Conservation (phyloP, 2,113 vertebrate species). For the Perccottus glenii region DNA sequence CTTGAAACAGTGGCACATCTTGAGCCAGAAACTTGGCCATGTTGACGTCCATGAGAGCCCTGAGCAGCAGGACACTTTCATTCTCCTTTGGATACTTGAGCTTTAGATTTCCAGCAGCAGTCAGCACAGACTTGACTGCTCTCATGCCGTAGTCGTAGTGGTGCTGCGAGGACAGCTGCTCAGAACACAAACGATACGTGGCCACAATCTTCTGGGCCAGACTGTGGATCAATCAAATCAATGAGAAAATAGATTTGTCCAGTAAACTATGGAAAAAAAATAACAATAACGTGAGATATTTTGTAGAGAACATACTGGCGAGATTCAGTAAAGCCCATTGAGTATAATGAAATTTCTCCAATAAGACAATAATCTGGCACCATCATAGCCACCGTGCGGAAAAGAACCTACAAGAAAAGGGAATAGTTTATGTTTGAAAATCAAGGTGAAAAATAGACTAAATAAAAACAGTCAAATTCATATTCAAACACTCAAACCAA, state of each 20-base stretch:
- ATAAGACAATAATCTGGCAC: slow-evolving; percentile 94
- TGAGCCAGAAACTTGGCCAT: slow-evolving; percentile 90
- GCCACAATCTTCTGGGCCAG: slow-evolving; percentile 90
- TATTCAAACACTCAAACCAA: too few relatives aligned
- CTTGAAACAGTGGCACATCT: slow-evolving; percentile 92
- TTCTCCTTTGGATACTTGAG: slow-evolving; percentile 88
- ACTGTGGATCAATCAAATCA: slow-evolving; percentile 61
- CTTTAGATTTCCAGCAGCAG: slow-evolving; percentile 90
- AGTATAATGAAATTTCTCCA: slow-evolving; percentile 92
- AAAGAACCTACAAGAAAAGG: slow-evolving; percentile 80
- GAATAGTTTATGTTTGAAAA: too few relatives aligned
- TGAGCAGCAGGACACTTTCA: slow-evolving; percentile 88
- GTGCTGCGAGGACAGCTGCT: slow-evolving; percentile 89
- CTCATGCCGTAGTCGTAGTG: slow-evolving; percentile 94
- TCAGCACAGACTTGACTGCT: slow-evolving; percentile 91
- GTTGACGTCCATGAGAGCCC: slow-evolving; percentile 93
- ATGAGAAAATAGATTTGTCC: too few relatives aligned
- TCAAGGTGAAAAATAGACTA: too few relatives aligned
- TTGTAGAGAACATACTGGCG: slow-evolving; percentile 79
- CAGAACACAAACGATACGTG: slow-evolving; percentile 87
- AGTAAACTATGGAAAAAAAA: not conserved
- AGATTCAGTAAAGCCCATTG: slow-evolving; percentile 91
- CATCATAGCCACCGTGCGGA: slow-evolving; percentile 94
- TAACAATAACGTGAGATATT: too few relatives aligned
- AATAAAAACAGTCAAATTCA: too few relatives aligned